Evolutionary conservation across 1,140 invertebrate species (phyloP).

Genomic region (Pachypeltis micranthus): DNA sequence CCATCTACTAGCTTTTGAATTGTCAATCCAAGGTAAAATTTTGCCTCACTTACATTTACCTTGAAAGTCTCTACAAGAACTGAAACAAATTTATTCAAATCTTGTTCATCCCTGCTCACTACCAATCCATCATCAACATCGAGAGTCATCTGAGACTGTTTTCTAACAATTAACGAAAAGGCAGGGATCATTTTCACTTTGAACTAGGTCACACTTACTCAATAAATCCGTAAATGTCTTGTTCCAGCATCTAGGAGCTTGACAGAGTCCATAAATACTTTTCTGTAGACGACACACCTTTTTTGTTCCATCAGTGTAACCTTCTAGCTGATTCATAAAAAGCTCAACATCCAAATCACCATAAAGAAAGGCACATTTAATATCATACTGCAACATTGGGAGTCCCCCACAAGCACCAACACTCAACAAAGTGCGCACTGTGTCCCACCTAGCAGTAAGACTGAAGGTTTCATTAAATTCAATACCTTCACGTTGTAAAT

Average conservation of each 20-base stretch:
- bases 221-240: neutral
- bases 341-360: neutral
- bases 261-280: neutral
- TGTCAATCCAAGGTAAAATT: neutral
- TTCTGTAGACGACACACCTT: neutral
- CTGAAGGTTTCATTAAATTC: slow-evolving; percentile 29
- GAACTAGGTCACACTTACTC: neutral
- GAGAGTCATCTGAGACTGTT: neutral
- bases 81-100: neutral
- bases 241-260: neutral
- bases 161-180: neutral
- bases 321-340: neutral
- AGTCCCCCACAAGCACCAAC: neutral
- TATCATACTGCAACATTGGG: neutral
- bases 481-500: slow-evolving; percentile 22
- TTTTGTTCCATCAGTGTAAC: neutral
- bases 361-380: neutral
- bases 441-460: slow-evolving; percentile 26
- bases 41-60: slow-evolving; percentile 4
- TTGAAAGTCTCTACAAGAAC: neutral
- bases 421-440: neutral
- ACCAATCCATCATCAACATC: neutral
- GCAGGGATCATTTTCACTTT: slow-evolving; percentile 5
- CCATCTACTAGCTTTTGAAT: neutral
- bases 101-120: neutral